Base-by-base conservation (phyloP, 2,797 vertebrate species). In the Borostomias antarcticus region DNA sequence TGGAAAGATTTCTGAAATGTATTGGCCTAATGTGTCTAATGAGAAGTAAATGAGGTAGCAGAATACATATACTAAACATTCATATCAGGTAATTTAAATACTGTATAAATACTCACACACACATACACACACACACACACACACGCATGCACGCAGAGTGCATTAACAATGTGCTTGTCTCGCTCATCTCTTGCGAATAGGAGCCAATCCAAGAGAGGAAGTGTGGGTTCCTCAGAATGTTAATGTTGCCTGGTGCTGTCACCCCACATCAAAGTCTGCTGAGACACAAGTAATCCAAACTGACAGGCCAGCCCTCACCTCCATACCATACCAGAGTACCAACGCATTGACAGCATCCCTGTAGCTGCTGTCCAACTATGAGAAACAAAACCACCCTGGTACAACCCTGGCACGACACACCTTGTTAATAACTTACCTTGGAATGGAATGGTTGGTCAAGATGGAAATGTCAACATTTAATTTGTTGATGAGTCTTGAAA, bases 271-370 rank as follows among this genome's bases (percentile, higher is more conserved):
- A 86, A 86, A 87, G 84, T 58, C 43, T 40, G 61, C 62, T 74
- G 72, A 87, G 74, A 87, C 73, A 62, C 72, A 79, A 72, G 63
- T 89, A 87, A 89, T 90, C 85, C 86, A 75, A 81, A 83, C 35
- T 87, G 88, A 89, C 88, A 85, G 76, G 63, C 26, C 75, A 68
- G 72, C 64, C 76, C 79, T 83, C 81, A 75, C 72, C 73, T 86
- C 75, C 33, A 60, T 57, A 70, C 75, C 33, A 60, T 57, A 70
- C 69, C 67, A 56, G 60, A 68, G 70, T 56, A 77, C 68, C 76
- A 68, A 64, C 74, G 76, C 66, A 74, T 77, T 77, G 83, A 80
- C 79, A 82, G 74, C 82, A 76, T 65, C 60, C 72, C 50, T 72
- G 74, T 58, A 58, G 65, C 69, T 75, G 58, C 54, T 40, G 28